Base-by-base conservation (phyloP, 2,888 invertebrate species). In the Loripinus fragilis region DNA sequence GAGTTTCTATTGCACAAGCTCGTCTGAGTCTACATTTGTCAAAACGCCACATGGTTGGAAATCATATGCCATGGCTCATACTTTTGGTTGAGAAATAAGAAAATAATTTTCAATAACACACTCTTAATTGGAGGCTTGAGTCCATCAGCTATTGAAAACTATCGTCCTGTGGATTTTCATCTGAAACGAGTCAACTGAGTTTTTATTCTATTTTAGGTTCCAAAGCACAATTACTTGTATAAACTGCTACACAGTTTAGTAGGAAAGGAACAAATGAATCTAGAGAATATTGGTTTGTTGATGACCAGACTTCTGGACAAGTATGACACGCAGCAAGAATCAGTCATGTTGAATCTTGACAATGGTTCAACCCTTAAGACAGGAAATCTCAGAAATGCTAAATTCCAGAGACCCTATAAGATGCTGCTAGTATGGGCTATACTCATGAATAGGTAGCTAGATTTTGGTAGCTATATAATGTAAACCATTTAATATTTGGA, bases 351-450 rank as follows among this genome's bases (percentile, higher is more conserved):
- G 5, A n/a, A 52, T 25, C 25, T 52, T 52, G 52, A 52, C 25
- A 25, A 25, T 12, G 52, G 25, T 2, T 8, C 52, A 10, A n/a
- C 10, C 2, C 5, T 25, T 23, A 52, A 52, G 52, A n/a, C 25
- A 25, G 52, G 66, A 81, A 8, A 48, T 28, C 25, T 25, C 25
- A 52, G 12, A 52, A n/a, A 52, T 52, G 23, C 52, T 0, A 48
- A 42, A 33, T 91, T 91, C 75, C 80, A 78, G 67, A 75, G 86
- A 15, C 92, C 92, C 0, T 92, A 89, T 85, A 89, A 89, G 81
- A 90, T 91, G 69, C 85, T 93, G 38, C 85, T 93, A 33, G 82
- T 92, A 0, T 93, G 92, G 92, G 90, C 92, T n/a, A 85, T 91
- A 0, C 83, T 92, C 30, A 83, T 89, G 78, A 87, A 91, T 75